Conservation (phyloP, 1,140 invertebrate species). For the Drosophila kepulauana region DNA sequence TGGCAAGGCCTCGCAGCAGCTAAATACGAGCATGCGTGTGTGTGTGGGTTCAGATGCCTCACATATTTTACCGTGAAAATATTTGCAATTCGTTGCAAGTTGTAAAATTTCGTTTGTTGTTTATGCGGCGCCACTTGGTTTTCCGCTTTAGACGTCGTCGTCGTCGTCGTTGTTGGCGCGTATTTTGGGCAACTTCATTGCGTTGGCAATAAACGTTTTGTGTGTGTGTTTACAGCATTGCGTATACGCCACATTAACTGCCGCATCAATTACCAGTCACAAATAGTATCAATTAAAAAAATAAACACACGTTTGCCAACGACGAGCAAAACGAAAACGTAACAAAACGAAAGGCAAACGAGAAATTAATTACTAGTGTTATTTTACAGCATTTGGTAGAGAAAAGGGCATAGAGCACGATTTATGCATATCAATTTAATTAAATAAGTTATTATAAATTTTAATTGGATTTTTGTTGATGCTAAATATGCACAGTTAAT, state of each 20-base stretch:
- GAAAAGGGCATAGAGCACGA: slow-evolving; percentile 33
- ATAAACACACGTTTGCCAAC: slow-evolving; percentile 3
- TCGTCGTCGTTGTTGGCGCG: slow-evolving; percentile 2
- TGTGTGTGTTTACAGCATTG: slow-evolving; percentile 22
- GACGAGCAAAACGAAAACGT: too few relatives aligned
- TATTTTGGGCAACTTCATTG: slow-evolving; percentile 41
- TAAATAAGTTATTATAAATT: slow-evolving; percentile 77
- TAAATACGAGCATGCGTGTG: slow-evolving; percentile 1
- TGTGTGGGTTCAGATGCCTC: slow-evolving; percentile 30
- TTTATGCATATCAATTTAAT: slow-evolving; percentile 77
- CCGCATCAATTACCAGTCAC: slow-evolving; percentile 24
- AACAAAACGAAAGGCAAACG: background rate
- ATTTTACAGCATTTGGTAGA: slow-evolving; percentile 11
- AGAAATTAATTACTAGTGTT: slow-evolving; percentile 42
- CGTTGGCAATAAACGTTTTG: background rate
- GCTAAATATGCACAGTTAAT: slow-evolving; percentile 53
- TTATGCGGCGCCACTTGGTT: slow-evolving; percentile 53
- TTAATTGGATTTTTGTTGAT: slow-evolving; percentile 76
- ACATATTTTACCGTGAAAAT: slow-evolving; percentile 73
- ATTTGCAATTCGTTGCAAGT: slow-evolving; percentile 64
- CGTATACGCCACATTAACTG: slow-evolving; percentile 28
- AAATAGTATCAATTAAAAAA: slow-evolving; percentile 40
- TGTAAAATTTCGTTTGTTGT: slow-evolving; percentile 54
- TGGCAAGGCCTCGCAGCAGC: slow-evolving; percentile 6
- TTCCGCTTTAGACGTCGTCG: background rate